These are phyloP conservation scores for Hoplostethus atlanticus DNA, from an alignment of 2,797 vertebrate species.

Conservation along the genomic window DNA sequence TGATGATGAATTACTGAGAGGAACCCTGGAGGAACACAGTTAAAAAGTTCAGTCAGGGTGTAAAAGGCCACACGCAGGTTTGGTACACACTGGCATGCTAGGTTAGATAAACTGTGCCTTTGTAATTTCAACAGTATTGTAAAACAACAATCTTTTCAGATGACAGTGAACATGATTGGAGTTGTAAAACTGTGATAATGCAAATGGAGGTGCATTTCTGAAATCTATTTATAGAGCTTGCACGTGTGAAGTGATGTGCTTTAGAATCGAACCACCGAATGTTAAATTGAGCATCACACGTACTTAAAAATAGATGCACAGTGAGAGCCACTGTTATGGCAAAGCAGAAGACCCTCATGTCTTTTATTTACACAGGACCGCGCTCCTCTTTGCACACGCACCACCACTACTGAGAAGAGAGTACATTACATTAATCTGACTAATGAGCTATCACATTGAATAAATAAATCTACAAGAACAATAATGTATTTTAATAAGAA, in stretches of 20 bases:
- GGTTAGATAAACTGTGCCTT: too few relatives aligned
- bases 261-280: conserved; percentile 31
- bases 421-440: conserved; percentile 89
- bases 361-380: conserved; percentile 73
- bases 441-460: conserved; percentile 88
- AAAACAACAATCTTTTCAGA: neutral
- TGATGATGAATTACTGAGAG: neutral
- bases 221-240: neutral
- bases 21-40: neutral
- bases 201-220: neutral
- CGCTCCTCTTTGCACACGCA: conserved; percentile 61
- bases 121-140: neutral
- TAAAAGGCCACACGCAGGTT: neutral
- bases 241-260: conserved; percentile 26
- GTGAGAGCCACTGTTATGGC: conserved; percentile 53
- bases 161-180: neutral
- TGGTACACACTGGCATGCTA: too few relatives aligned
- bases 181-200: neutral
- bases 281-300: conserved; percentile 58
- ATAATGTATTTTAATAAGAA: conserved; percentile 90
- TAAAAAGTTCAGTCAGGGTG: neutral
- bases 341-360: conserved; percentile 56
- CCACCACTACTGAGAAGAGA: conserved; percentile 74
- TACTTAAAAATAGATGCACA: conserved; percentile 68
- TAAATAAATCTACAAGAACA: conserved; percentile 88